Evolutionary conservation across 2,113 vertebrate species (phyloP).

Genomic region (Calidris pugnax): DNA sequence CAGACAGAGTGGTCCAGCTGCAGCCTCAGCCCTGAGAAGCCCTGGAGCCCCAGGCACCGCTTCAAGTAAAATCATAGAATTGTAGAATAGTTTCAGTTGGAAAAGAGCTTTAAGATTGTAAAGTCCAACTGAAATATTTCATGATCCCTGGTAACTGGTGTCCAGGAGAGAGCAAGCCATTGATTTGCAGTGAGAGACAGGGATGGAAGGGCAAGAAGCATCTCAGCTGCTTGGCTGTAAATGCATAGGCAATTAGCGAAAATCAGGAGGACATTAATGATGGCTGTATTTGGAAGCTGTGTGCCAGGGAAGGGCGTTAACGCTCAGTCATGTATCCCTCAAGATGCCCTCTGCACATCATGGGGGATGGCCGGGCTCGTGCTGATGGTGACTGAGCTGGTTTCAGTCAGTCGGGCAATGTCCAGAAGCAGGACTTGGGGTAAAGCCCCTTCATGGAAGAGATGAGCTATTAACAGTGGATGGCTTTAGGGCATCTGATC

Average conservation of each 20-base stretch:
- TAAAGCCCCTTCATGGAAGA: background rate
- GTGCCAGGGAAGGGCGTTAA: background rate
- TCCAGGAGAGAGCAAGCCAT: background rate
- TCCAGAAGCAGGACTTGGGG: background rate
- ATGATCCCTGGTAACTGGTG: background rate
- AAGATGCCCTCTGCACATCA: background rate
- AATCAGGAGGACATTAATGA: background rate
- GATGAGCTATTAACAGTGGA: background rate
- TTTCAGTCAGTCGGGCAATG: background rate
- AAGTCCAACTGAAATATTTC: background rate
- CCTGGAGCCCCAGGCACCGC: background rate
- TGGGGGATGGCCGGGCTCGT: background rate
- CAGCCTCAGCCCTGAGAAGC: background rate
- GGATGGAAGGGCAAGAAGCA: background rate
- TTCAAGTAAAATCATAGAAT: background rate
- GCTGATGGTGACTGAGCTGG: background rate
- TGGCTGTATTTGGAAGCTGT: background rate
- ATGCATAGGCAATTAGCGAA: background rate
- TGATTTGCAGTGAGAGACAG: background rate
- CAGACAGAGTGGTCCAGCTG: background rate
- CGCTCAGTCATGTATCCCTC: background rate
- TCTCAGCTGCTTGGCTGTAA: background rate
- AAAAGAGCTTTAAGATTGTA: background rate
- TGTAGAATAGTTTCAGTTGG: background rate
- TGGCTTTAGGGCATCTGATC: conserved; percentile 51